Evolutionary conservation across 2,888 invertebrate species (phyloP).

Genomic region (Vanessa cardui): DNA sequence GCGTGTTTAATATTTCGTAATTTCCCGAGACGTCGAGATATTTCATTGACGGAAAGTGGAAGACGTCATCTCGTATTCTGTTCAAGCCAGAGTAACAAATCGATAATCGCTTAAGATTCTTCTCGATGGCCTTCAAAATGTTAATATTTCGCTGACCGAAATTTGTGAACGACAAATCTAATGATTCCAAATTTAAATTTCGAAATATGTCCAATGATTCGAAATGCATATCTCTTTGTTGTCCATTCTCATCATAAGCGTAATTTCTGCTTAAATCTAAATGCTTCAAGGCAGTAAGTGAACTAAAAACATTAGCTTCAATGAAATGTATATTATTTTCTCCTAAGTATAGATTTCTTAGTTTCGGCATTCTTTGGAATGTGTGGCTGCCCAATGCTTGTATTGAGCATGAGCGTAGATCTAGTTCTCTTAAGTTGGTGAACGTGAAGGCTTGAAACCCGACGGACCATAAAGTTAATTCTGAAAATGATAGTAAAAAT

Average conservation of each 20-base stretch:
- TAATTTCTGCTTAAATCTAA: constrained; percentile 80
- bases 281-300: constrained; percentile 65
- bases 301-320: constrained; percentile 62
- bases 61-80: constrained; percentile 58
- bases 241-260: constrained; percentile 44
- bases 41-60: constrained; percentile 68
- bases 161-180: constrained; percentile 64
- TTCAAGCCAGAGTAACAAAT: constrained; percentile 73
- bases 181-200: constrained; percentile 51
- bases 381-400: constrained; percentile 61
- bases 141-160: constrained; percentile 48
- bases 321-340: constrained; percentile 77
- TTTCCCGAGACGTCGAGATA: constrained; percentile 83
- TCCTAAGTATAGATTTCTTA: constrained; percentile 78
- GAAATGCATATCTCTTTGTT: constrained; percentile 42
- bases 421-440: constrained; percentile 74
- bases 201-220: constrained; percentile 47
- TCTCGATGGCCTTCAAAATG: constrained; percentile 48
- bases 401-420: constrained; percentile 82
- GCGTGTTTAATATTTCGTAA: constrained; percentile 57
- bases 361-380: constrained; percentile 71
- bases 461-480: constrained; percentile 52
- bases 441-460: constrained; percentile 57
- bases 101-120: constrained; percentile 57
- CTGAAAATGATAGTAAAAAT: constrained; percentile 38